phyloP scores from a whole-genome alignment of 2,113 vertebrate genomes.

The Silurus asotus region DNA sequence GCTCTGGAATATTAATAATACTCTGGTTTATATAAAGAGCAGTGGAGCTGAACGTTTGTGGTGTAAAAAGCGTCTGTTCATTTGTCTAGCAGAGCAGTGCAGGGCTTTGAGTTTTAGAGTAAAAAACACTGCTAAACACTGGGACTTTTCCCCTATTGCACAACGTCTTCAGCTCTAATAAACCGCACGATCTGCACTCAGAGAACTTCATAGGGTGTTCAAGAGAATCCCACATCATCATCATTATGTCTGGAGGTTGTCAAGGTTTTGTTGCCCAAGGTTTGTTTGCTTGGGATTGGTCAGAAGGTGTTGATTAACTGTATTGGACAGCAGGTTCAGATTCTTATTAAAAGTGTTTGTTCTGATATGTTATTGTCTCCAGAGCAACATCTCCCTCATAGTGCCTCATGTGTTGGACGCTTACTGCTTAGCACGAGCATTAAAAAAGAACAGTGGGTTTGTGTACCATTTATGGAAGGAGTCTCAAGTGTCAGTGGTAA shows the following conservation, averaged over 20 bases:
- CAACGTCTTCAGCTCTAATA: neutral
- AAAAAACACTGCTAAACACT: neutral
- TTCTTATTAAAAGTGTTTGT: neutral
- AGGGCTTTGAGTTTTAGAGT: neutral
- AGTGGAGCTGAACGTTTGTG: slow-evolving; percentile 6
- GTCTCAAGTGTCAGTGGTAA: neutral
- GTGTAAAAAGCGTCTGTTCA: slow-evolving; percentile 16
- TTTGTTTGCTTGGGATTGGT: neutral
- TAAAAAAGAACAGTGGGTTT: too few species aligned
- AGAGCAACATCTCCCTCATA: neutral
- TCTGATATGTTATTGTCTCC: neutral
- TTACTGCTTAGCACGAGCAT: neutral
- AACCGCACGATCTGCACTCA: neutral
- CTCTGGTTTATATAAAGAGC: neutral
- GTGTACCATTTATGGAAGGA: too few species aligned
- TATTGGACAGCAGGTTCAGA: neutral
- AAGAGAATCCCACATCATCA: neutral
- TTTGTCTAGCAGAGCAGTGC: neutral
- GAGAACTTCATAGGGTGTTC: neutral
- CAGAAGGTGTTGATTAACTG: neutral
- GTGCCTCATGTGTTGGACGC: too few species aligned
- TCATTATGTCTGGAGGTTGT: neutral
- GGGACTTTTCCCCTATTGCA: neutral
- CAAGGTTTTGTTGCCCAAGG: neutral
- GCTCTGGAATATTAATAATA: neutral